Evolutionary conservation across 1,140 invertebrate genomes (phyloP).

Genomic region (Bursaphelenchus mucronatus): DNA sequence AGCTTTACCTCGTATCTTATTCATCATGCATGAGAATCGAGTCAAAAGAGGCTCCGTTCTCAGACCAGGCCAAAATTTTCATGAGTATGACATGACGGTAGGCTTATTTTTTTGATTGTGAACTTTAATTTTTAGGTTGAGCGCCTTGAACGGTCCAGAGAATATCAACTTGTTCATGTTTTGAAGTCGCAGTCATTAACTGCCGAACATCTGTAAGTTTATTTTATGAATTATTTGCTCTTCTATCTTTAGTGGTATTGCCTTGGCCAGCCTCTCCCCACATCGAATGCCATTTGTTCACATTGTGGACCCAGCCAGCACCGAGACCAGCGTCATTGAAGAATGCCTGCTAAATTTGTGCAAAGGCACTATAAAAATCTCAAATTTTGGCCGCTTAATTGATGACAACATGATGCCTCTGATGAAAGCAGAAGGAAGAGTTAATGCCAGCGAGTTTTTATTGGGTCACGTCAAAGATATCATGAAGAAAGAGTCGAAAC

Average conservation of each 20-base stretch:
- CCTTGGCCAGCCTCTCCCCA: constrained; percentile 2
- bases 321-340: neutral
- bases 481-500: constrained; percentile 3
- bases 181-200: neutral
- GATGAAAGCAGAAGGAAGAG: too few relatives aligned
- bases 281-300: constrained; percentile 15
- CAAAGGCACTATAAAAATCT: too few relatives aligned
- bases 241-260: constrained; percentile 5
- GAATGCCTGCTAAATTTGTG: neutral
- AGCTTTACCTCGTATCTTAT: constrained; percentile 15
- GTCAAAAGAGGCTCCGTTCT: too few relatives aligned
- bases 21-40: constrained; percentile 7
- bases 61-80: too few relatives aligned
- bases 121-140: constrained; percentile 1
- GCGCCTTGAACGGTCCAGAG: constrained; percentile 5
- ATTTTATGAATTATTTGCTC: neutral
- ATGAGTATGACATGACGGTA: too few relatives aligned
- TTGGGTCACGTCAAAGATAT: constrained; percentile 16
- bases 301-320: neutral
- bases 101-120: neutral
- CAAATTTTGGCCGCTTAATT: too few relatives aligned
- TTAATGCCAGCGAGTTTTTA: neutral
- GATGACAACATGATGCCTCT: too few relatives aligned
- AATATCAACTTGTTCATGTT: constrained; percentile 8
- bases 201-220: constrained; percentile 2